Evolutionary conservation across 2,113 vertebrate genomes (phyloP), one percentile per base, ranked within the genome.

Genomic region (Leptobrachium ailaonicum): DNA sequence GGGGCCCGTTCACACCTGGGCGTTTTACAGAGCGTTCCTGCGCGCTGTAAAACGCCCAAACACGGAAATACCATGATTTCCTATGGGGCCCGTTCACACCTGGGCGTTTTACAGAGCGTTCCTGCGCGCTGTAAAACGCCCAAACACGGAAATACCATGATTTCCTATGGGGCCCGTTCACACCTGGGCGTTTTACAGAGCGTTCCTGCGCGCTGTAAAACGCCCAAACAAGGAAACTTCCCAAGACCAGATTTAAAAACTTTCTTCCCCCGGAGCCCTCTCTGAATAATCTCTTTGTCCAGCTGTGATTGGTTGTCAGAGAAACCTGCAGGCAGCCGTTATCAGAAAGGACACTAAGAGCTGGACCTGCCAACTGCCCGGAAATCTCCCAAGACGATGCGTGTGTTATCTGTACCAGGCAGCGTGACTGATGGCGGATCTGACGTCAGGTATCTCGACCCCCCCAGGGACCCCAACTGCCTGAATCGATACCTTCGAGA

Each of bases 401-500:
- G 66, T 47, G 45, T 73, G 14, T 10, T 4, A 66, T 79, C 41
- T 4, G n/a, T 9, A 63, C 32, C 53, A 2, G 3, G 72, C 58
- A 67, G 72, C 68, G 8, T 66, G 79, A 76, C 40, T 63, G 41
- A 73, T 64, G 71, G 40, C 14, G 4, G 67, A 0, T 13, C 40
- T 42, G 54, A 64, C 44, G 43, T 44, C 40, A 44, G 58, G 12
- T 75, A 78, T 78, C 69, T 71, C 10, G 1, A 3, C 76, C 75
- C 79, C 70, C 54, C 12, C 0, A 0, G 79, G 81, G 76, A 70
- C 12, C 50, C 0, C 42, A 3, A 40, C 1, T 3, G 56, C 79
- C 47, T 60, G 47, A 47, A 32, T 83, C 77, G 83, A 83, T 82
- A 50, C 44, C 62, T 77, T 77, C 54, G 58, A 54, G 58, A 43